Base-by-base conservation (phyloP, 2,113 vertebrate species). In the Pheucticus melanocephalus region DNA sequence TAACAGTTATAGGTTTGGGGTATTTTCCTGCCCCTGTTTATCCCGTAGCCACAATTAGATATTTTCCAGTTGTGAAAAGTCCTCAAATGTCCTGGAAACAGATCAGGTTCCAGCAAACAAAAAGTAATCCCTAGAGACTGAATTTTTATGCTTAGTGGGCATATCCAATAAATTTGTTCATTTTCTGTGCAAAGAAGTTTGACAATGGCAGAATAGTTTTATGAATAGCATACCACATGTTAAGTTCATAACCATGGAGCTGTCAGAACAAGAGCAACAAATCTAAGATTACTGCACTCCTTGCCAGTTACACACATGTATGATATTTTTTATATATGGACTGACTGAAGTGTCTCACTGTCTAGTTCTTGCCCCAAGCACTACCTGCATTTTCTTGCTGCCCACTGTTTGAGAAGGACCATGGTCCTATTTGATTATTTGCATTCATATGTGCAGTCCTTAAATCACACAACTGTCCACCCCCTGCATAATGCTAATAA, bases 191-290 rank as follows among this genome's bases (percentile, higher is more conserved):
- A 71, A 80, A 63, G 75, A 50, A 79, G 25, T 30, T 83, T 82
- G 57, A 96, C 90, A 92, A 92, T 88, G 42, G 75, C 15, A 90
- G 82, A 88, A 81, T 15, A 92, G 68, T 93, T 86, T 88, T 48
- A 61, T 65, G 73, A 72, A 94, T 45, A 39, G 40, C 33, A 73
- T 24, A 61, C 45, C 66, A 90, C 20, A 77, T 72, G 35, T 73
- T 77, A 83, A 65, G 40, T 77, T 84, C 75, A 50, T 86, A 90
- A 82, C 23, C 25, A 40, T 11, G 68, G 50, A 90, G 27, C 65
- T 70, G 57, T 87, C 84, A 88, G 63, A 94, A 82, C 17, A 10
- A 82, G 33, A 37, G 33, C 37, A 82, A 50, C 13, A 77, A 76
- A 42, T 75, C 45, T 59, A 77, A 51, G 33, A 44, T 87, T 92